A percentile compares a stretch with the other conserved stretches of the same genome.
These are phyloP conservation scores for Coremacera marginata DNA, from an alignment of 2,888 invertebrate species.

Conservation along the genomic window DNA sequence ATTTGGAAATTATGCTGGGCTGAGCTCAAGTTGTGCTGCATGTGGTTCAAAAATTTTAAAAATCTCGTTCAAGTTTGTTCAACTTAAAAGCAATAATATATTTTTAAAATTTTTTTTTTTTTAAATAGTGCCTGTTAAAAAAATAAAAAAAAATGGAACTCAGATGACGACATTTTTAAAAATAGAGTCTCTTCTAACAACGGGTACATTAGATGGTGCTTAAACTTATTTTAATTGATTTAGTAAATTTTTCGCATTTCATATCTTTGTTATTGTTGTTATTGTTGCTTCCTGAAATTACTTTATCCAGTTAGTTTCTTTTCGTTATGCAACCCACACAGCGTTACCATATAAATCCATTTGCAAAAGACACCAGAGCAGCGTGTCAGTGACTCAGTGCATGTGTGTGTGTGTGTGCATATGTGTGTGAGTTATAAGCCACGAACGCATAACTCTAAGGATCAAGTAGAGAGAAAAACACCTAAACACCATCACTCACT, in stretches of 20 bases:
- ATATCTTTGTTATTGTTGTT: background rate
- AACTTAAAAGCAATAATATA: no score
- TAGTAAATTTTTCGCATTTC: background rate
- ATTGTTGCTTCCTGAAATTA: background rate
- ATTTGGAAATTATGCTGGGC: no score
- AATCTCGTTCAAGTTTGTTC: no score
- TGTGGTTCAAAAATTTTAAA: no score
- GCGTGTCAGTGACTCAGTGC: conserved; percentile 41
- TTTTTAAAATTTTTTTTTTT: no score
- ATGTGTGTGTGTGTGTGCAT: background rate
- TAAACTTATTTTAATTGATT: no score
- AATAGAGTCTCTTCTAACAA: no score
- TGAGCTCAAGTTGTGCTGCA: no score
- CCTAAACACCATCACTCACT: conserved; percentile 19
- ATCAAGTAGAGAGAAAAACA: conserved; percentile 4
- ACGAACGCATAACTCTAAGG: conserved; percentile 22
- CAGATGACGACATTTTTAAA: no score
- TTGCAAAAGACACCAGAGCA: conserved; percentile 62
- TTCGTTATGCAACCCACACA: background rate
- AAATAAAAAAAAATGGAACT: no score
- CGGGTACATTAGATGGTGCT: no score
- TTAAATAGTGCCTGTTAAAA: no score
- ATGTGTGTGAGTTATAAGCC: background rate
- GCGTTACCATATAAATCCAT: conserved; percentile 62
- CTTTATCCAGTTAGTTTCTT: background rate